Conservation (phyloP, 2,113 vertebrate species). For the Festucalex cinctus region DNA sequence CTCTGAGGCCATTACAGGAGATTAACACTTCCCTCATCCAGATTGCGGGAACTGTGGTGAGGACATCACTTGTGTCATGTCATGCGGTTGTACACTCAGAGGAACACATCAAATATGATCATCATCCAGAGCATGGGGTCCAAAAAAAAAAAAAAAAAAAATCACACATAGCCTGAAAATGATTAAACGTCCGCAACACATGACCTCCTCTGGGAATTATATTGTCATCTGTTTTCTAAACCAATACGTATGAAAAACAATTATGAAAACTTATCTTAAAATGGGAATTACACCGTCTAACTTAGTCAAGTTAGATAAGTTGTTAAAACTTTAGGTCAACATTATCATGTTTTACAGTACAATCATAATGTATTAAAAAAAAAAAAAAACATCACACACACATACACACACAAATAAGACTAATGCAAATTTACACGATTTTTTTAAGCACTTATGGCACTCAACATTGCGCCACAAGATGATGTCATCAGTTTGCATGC, state of each 20-base stretch:
- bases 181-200: background rate
- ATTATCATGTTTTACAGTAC: too few relatives aligned
- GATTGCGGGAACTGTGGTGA: constrained; percentile 8
- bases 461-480: background rate
- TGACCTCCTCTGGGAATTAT: background rate
- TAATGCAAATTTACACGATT: background rate
- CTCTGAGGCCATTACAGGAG: constrained; percentile 25
- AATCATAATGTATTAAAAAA: too few relatives aligned
- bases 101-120: constrained; percentile 5
- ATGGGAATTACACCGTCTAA: too few relatives aligned
- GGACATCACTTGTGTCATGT: constrained; percentile 34
- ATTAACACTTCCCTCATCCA: constrained; percentile 41
- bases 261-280: too few relatives aligned
- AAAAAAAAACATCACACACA: too few relatives aligned
- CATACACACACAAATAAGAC: too few relatives aligned
- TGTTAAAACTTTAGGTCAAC: too few relatives aligned
- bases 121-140: constrained; percentile 5
- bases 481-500: background rate
- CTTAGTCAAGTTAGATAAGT: too few relatives aligned
- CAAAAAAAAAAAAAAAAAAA: background rate
- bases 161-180: background rate
- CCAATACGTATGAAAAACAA: too few relatives aligned
- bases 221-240: too few relatives aligned
- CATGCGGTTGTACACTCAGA: background rate
- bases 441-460: background rate